Conservation (phyloP, 2,888 invertebrate species). For the Agrilus biguttatus region DNA sequence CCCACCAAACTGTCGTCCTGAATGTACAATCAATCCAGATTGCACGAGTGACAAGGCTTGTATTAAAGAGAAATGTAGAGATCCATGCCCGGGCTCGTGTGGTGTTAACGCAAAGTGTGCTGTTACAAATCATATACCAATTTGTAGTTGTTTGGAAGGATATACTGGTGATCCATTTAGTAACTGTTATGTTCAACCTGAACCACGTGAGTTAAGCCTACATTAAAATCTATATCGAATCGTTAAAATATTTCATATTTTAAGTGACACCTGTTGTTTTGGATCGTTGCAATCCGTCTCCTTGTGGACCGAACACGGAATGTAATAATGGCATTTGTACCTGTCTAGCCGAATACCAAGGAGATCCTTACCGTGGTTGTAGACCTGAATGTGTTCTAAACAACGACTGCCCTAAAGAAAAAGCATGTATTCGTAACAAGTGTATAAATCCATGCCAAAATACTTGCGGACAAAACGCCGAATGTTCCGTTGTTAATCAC, state of each 20-base stretch:
- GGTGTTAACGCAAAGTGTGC: constrained; percentile 39
- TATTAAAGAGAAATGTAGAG: constrained; percentile 54
- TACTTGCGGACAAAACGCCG: constrained; percentile 36
- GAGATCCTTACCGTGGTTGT: constrained; percentile 28
- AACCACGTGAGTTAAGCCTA: constrained; percentile 19
- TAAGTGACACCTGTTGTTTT: constrained; percentile 6
- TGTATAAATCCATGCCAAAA: constrained; percentile 37
- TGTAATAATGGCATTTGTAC: constrained; percentile 26
- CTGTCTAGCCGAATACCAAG: constrained; percentile 27
- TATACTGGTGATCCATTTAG: constrained; percentile 52
- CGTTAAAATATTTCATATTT: constrained; percentile 9
- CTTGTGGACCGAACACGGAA: constrained; percentile 26
- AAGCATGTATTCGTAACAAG: constrained; percentile 32
- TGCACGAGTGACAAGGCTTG: constrained; percentile 56
- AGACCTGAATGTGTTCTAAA: constrained; percentile 32
- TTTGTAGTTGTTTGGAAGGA: constrained; percentile 41
- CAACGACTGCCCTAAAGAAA: constrained; percentile 30
- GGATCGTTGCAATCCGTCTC: constrained; percentile 21
- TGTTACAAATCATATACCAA: constrained; percentile 39
- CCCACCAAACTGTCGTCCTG: constrained; percentile 58
- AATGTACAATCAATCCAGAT: constrained; percentile 60
- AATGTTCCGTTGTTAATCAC: constrained; percentile 37
- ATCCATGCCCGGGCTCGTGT: constrained; percentile 51
- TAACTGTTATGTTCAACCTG: constrained; percentile 40
- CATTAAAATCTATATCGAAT: neutral